A percentile compares a stretch with the other conserved stretches of the same genome.
Evolutionary conservation across 1,140 invertebrate genomes (phyloP).

Genomic region (Episyrphus balteatus): DNA sequence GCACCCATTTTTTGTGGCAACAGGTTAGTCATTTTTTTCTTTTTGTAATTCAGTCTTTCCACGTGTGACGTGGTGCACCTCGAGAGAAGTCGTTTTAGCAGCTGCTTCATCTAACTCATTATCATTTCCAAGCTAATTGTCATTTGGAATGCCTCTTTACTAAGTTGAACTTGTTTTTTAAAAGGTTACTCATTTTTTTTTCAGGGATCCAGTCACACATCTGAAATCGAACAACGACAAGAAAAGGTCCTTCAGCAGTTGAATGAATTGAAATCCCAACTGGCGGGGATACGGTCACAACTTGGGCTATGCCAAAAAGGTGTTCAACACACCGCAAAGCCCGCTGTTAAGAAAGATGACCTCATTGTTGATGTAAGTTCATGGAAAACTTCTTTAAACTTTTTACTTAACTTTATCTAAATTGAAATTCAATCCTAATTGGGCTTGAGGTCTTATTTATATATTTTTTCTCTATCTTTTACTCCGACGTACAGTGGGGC

Average conservation of each 20-base stretch:
- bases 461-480: too few species aligned
- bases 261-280: conserved; percentile 25
- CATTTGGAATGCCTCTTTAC: background rate
- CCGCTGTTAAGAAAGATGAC: conserved; percentile 22
- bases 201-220: background rate
- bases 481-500: too few species aligned
- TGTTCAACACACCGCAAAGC: conserved; percentile 13
- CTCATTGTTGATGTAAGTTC: conserved; percentile 1
- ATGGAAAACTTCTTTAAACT: background rate
- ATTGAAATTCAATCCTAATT: too few species aligned
- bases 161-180: background rate
- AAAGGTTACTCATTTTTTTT: background rate
- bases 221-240: conserved; percentile 18
- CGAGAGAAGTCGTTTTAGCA: background rate
- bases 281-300: conserved; percentile 20
- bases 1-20: background rate
- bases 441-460: too few species aligned
- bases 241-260: conserved; percentile 27
- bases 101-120: background rate
- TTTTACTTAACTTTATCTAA: background rate
- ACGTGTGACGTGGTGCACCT: background rate
- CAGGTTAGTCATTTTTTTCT: too few species aligned
- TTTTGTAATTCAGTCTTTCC: background rate
- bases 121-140: background rate
- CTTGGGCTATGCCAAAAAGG: conserved; percentile 27